Percentiles rank a stretch among this genome's conserved stretches.
Conservation (phyloP, 2,797 vertebrate species). For the Pangasius macronema region DNA sequence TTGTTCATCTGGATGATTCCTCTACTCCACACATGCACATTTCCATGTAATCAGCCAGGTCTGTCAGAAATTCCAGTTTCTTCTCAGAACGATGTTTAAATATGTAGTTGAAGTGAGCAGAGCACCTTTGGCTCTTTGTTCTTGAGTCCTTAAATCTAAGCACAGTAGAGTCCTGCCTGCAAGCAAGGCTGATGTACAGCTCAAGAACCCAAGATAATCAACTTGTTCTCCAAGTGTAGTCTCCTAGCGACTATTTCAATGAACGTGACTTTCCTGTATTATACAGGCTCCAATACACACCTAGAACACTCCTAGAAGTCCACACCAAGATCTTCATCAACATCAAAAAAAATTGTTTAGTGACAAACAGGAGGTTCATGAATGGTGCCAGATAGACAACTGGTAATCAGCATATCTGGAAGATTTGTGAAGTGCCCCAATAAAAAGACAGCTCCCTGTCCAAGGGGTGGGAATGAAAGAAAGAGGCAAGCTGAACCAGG, state of each 20-base stretch:
- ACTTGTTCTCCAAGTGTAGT: neutral
- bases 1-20: conserved; percentile 22
- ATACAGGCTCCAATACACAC: neutral
- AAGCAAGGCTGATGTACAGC: neutral
- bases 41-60: conserved; percentile 25
- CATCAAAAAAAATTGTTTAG: conserved; percentile 26
- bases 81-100: conserved; percentile 24
- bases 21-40: conserved; percentile 18
- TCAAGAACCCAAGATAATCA: conserved; percentile 24
- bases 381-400: conserved; percentile 17
- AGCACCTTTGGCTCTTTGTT: conserved; percentile 6
- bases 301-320: conserved; percentile 19
- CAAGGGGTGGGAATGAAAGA: conserved; percentile 14
- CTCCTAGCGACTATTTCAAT: neutral
- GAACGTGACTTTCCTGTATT: conserved; percentile 31
- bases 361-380: conserved; percentile 21
- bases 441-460: conserved; percentile 17
- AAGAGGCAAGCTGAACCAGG: conserved; percentile 13
- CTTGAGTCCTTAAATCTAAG: neutral
- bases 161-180: conserved; percentile 20
- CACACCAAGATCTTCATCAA: conserved; percentile 27
- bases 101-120: conserved; percentile 2
- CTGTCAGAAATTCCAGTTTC: conserved; percentile 6
- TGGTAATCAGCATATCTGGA: neutral
- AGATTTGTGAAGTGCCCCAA: conserved; percentile 44